phyloP scores from a whole-genome alignment of 2,113 vertebrate species.

The Microtus oregoni region DNA sequence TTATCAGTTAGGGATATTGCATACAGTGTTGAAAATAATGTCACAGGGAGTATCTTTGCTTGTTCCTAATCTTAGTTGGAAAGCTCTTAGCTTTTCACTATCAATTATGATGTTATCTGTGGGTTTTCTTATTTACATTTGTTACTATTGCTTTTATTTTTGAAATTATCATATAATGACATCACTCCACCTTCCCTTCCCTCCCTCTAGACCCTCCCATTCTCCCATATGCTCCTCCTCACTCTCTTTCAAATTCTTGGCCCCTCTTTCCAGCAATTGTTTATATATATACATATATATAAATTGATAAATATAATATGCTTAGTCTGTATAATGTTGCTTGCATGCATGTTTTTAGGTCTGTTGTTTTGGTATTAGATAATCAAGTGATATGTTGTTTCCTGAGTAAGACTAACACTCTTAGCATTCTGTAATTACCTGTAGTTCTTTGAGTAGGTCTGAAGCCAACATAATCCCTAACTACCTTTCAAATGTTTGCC shows the following conservation, averaged over 20 bases:
- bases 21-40: neutral
- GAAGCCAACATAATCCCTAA: neutral
- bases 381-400: neutral
- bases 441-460: neutral
- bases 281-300: neutral
- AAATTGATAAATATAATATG: neutral
- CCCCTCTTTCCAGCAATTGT: neutral
- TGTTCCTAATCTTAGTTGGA: constrained; percentile 10
- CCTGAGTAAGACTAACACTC: neutral
- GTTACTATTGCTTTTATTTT: neutral
- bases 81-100: constrained; percentile 22
- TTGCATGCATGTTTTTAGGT: neutral
- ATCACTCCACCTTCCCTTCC: neutral
- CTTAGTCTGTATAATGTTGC: neutral
- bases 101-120: neutral
- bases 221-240: neutral
- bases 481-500: neutral
- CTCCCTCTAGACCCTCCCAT: neutral
- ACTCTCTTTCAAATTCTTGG: neutral
- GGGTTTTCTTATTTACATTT: neutral
- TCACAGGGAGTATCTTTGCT: neutral
- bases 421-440: neutral
- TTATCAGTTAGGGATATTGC: neutral
- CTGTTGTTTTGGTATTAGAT: neutral
- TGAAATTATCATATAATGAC: neutral